Base-by-base conservation (phyloP, 2,113 vertebrate genomes). In the Pagrus major region DNA sequence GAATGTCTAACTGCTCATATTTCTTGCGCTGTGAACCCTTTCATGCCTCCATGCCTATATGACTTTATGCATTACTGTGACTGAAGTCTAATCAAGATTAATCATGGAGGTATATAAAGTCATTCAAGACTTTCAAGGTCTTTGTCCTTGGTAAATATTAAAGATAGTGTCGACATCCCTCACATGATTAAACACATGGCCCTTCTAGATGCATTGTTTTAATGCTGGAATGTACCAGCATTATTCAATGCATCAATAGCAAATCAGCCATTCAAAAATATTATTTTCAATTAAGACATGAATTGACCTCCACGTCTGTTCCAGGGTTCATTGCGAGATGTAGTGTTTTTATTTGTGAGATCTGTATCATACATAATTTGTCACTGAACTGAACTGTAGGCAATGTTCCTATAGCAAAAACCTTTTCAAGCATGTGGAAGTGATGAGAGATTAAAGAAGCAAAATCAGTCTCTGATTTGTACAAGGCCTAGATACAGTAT, bases 401-500 rank as follows among this genome's bases (percentile, higher is more conserved):
- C 52, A 49, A 23, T 5, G 6, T 1, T 37, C 33, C 18, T 20
- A 3, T 5, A 31, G 5, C 3, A 41, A 51, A 49, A 59, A 60
- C 21, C 51, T 46, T 3, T 33, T 9, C 42, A 29, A 65, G 10
- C 11, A 5, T 8, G 54, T 46, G 27, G 16, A 56, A 56, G 6
- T 44, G 18, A 71, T 52, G 16, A 54, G 39, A 61, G 6, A 41
- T 47, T 39, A 67, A 68, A 67, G 31, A 23, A 69, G 58, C n/a
- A n/a, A 61, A 71, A 80, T 51, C n/a, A 60, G 35, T 74, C 44
- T 71, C 59, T 59, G n/a, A 65, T 65, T 75, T 18, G 12, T 18
- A 16, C 6, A 9, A 39, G 27, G 27, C n/a, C 15, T 1, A n/a
- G 42, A 35, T 9, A 15, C 39, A 80, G 9, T 66, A 71, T 27